Percentiles rank a stretch among this genome's conserved stretches.
phyloP scores from a whole-genome alignment of 2,797 vertebrate species.

The Pempheris klunzingeri region DNA sequence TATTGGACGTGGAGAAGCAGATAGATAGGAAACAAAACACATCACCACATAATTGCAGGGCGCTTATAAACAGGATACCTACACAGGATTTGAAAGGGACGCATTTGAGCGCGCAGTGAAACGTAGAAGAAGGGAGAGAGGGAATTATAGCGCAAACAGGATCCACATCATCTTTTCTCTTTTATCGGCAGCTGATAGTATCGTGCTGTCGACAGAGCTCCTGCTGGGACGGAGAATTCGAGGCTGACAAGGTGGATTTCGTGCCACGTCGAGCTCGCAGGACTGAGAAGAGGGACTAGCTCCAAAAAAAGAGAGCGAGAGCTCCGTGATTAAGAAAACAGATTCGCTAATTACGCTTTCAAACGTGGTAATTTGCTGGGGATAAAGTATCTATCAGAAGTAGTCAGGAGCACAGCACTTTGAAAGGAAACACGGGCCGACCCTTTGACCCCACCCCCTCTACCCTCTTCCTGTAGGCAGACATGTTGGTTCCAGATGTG shows the following conservation, averaged over 20 bases:
- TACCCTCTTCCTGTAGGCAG: constrained; percentile 91
- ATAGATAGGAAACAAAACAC: constrained; percentile 58
- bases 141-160: constrained; percentile 66
- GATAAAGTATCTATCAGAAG: constrained; percentile 98
- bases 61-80: constrained; percentile 62
- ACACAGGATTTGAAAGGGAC: constrained; percentile 60
- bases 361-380: constrained; percentile 95
- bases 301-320: constrained; percentile 81
- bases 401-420: constrained; percentile 89
- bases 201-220: constrained; percentile 72
- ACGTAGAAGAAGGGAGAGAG: constrained; percentile 31
- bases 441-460: constrained; percentile 90
- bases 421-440: constrained; percentile 93
- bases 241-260: constrained; percentile 43
- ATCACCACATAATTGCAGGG: constrained; percentile 59
- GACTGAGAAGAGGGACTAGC: constrained; percentile 62
- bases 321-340: constrained; percentile 95
- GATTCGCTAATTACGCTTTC: constrained; percentile 96
- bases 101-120: constrained; percentile 61
- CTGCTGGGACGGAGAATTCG: constrained; percentile 18
- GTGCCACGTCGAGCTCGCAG: constrained; percentile 59
- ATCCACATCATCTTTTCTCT: constrained; percentile 61
- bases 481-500: constrained; percentile 98
- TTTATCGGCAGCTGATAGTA: constrained; percentile 78
- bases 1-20: constrained; percentile 43